Evolutionary conservation across 2,113 vertebrate genomes (phyloP).

Genomic region (Nymphicus hollandicus): DNA sequence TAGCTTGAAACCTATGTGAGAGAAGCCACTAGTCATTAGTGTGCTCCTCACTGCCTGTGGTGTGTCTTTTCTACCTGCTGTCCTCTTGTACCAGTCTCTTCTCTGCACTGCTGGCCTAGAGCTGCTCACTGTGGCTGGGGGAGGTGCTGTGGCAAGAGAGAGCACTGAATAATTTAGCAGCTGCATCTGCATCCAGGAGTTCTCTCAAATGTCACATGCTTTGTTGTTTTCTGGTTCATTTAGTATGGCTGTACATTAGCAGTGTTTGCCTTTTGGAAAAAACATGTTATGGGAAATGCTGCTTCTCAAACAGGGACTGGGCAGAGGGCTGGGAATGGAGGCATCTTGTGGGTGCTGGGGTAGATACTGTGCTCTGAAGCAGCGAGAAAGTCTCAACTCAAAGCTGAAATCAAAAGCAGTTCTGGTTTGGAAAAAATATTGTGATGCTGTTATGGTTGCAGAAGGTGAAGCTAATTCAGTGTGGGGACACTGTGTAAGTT

Average conservation of each 20-base stretch:
- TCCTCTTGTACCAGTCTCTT: neutral
- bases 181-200: constrained; percentile 16
- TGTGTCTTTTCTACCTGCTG: neutral
- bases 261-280: neutral
- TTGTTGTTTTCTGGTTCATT: neutral
- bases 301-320: neutral
- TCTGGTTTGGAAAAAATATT: neutral
- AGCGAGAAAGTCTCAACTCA: neutral
- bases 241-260: neutral
- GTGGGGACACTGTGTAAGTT: neutral
- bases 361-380: neutral
- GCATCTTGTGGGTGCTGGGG: neutral
- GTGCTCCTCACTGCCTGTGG: accelerated
- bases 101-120: neutral
- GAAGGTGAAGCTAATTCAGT: neutral
- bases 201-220: neutral
- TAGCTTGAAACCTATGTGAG: neutral
- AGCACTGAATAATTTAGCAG: constrained; percentile 50
- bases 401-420: neutral
- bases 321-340: neutral
- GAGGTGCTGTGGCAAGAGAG: neutral
- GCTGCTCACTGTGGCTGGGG: neutral
- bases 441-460: neutral
- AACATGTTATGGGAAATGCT: neutral
- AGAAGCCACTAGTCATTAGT: neutral